Base-by-base conservation (phyloP, 2,113 vertebrate genomes). In the Mirounga angustirostris region DNA sequence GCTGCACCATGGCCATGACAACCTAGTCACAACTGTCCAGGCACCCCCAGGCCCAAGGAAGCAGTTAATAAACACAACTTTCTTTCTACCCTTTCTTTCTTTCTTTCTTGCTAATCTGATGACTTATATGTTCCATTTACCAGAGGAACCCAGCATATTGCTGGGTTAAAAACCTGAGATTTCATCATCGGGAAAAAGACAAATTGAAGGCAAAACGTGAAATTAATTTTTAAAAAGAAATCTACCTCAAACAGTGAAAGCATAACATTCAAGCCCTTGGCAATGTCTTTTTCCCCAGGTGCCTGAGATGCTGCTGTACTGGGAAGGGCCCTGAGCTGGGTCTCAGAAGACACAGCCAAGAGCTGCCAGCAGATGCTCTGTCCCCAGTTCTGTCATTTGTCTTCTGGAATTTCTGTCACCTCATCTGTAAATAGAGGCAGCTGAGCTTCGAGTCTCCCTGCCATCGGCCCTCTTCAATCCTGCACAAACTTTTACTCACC, bases 141-240 rank as follows among this genome's bases (percentile, higher is more conserved):
- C 61, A 81, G 19, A 73, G 12, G 36, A 40, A 40, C 40, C 67
- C 2, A 90, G 22, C 33, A 73, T 7, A 30, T 0, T 50, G 63
- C 30, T 36, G 7, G 36, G 46, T 63, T 89, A 92, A 82, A 93
- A 65, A 56, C 5, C 22, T n/a, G 8, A 94, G 52, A 67, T 58
- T 90, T 65, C 63, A 69, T 63, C 82, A 63, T 76, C 12, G 82
- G 33, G 78, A 69, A 52, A 54, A 54, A 86, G 36, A 80, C 24
- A 80, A 79, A 93, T 33, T 46, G 93, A 86, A 82, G 16, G 10
- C 11, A 86, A 94, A 92, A 78, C 8, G 63, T 82, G 36, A 95
- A 94, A 40, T 28, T 52, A 86, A 59, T 21, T 59, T 59, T 33
- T 78, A 54, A n/a, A 87, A 85, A 69, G 46, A 54, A 73, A 24